Conservation (phyloP, 2,113 vertebrate species). For the Uria lomvia region DNA sequence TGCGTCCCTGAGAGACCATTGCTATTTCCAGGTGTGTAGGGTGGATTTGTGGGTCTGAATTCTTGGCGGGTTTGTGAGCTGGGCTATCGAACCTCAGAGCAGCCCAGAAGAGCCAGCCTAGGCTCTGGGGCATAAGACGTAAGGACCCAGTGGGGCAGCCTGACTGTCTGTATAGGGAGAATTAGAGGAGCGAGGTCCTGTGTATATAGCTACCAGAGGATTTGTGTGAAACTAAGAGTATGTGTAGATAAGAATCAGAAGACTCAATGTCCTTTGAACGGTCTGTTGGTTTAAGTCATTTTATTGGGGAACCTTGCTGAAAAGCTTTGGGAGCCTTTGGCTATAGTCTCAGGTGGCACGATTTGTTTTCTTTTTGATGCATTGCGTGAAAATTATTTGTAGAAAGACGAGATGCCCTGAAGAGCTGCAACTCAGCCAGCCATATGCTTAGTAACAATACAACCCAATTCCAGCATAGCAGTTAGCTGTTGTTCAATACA, state of each 20-base stretch:
- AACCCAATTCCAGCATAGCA: neutral
- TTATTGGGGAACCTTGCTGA: neutral
- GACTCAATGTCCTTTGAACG: neutral
- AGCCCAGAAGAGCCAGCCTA: neutral
- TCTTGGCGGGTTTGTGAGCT: neutral
- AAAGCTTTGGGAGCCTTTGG: neutral
- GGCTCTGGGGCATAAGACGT: fast-evolving
- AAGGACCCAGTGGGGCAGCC: neutral
- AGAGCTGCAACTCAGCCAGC: neutral
- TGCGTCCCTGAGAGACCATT: fast-evolving
- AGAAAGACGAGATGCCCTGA: neutral
- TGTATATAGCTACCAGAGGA: neutral
- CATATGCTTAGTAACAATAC: neutral
- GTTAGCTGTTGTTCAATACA: neutral
- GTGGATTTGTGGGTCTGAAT: neutral
- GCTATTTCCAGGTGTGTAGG: neutral
- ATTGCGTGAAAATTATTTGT: neutral
- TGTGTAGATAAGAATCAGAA: neutral
- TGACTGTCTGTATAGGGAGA: neutral
- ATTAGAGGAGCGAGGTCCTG: neutral
- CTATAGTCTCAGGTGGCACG: neutral
- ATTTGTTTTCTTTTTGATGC: neutral
- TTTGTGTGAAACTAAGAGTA: neutral
- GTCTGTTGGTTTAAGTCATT: neutral
- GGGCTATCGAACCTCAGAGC: neutral